phyloP scores from a whole-genome alignment of 2,113 vertebrate genomes.

The Rutilus rutilus region DNA sequence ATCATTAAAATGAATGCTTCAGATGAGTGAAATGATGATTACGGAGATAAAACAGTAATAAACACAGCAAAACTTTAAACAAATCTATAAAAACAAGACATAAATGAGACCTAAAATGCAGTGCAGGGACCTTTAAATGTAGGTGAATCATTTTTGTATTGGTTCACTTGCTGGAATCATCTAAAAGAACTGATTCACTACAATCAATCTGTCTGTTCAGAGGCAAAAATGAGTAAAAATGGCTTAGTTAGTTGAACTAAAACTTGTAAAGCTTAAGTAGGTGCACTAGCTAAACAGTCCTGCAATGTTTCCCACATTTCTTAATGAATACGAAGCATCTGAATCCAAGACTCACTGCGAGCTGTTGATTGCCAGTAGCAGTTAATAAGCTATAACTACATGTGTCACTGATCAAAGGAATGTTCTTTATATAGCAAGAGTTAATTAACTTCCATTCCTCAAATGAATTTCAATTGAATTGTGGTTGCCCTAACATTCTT shows the following conservation, averaged over 20 bases:
- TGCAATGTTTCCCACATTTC: not conserved
- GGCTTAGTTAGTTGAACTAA: not conserved
- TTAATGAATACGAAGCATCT: constrained; percentile 25
- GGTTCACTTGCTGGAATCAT: not conserved
- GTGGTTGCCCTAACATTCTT: constrained; percentile 38
- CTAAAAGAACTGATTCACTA: not conserved
- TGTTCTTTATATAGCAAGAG: constrained; percentile 43
- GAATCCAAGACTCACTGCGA: constrained; percentile 46
- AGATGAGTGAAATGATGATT: no score
- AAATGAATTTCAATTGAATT: constrained; percentile 11
- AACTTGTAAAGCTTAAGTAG: not conserved
- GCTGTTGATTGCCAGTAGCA: constrained; percentile 54
- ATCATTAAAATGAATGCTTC: no score
- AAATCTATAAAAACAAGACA: not conserved
- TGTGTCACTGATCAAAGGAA: constrained; percentile 64
- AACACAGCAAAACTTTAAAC: not conserved
- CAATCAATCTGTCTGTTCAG: not conserved
- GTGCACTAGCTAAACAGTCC: not conserved
- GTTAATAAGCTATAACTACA: constrained; percentile 64
- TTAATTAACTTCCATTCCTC: constrained; percentile 58
- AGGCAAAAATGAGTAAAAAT: not conserved
- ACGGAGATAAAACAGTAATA: not conserved
- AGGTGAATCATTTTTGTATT: not conserved
- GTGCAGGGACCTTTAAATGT: not conserved
- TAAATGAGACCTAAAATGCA: not conserved